Evolutionary conservation across 1,140 invertebrate genomes (phyloP).

Genomic region (Eriosoma lanigerum): DNA sequence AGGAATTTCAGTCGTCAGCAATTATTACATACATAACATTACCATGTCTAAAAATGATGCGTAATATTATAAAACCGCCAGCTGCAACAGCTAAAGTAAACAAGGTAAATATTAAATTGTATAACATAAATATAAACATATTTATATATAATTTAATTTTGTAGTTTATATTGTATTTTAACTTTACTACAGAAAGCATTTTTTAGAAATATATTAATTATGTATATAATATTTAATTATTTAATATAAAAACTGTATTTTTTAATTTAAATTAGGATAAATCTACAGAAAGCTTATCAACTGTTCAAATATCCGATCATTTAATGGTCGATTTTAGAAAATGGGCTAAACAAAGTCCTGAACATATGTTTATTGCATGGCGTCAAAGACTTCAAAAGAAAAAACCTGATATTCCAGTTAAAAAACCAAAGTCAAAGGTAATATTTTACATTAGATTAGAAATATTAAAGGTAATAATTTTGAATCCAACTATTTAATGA

Average conservation of each 20-base stretch:
- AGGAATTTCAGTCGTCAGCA: constrained; percentile 70
- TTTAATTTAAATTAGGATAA: constrained; percentile 59
- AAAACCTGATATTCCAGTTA: constrained; percentile 55
- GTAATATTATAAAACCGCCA: constrained; percentile 74
- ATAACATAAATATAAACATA: too few relatives aligned
- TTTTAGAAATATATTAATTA: not conserved
- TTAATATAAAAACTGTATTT: too few relatives aligned
- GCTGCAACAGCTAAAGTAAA: constrained; percentile 63
- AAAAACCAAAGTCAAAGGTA: constrained; percentile 53
- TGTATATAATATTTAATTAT: too few relatives aligned
- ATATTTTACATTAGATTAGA: not conserved
- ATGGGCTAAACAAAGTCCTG: constrained; percentile 75
- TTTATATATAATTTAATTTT: too few relatives aligned
- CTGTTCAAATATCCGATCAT: constrained; percentile 62
- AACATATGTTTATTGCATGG: constrained; percentile 75
- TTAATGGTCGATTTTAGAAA: constrained; percentile 72
- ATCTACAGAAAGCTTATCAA: constrained; percentile 62
- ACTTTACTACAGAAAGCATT: too few relatives aligned
- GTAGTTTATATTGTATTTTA: too few relatives aligned
- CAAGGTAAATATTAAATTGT: constrained; percentile 57
- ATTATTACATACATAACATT: constrained; percentile 77
- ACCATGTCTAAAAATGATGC: constrained; percentile 83
- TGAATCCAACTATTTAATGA: too few relatives aligned
- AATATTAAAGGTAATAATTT: too few relatives aligned
- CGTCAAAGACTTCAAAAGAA: constrained; percentile 63